Evolutionary conservation across 2,113 vertebrate genomes (phyloP), one percentile per base, ranked within the genome.

Genomic region (Pelmatolapia mariae): DNA sequence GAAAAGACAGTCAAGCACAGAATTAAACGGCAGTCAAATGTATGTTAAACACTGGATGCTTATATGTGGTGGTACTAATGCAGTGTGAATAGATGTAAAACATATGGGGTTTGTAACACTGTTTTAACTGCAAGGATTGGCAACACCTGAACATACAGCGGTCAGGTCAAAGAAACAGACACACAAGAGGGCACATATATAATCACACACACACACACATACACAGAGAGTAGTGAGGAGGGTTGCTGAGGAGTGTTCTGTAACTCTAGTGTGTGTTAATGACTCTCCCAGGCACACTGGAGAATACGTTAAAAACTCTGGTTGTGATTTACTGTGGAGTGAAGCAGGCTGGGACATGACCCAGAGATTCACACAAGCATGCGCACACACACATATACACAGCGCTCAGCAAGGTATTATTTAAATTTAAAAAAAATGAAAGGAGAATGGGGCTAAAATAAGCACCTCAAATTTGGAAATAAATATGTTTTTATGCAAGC

Each of bases 211-310:
- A 91, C 83, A 76, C 45, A 54, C 36, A 50, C 83, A 73, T 59
- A 12, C 71, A 71, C 59, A 31, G 12, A 78, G 45, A 78, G 26
- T 4, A 50, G 68, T 87, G 36, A 87, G 87, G 89, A 87, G 56
- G 85, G 93, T 91, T 89, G 85, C 90, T 80, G 91, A 94, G 89
- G 87, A 94, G 89, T 88, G 91, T 91, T 94, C 92, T 93, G 91
- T 93, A 95, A 94, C 94, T 94, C 93, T 88, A 94, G 89, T 89
- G 92, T 95, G 92, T 92, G 94, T 94, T 95, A 96, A 96, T 94
- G 93, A 94, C 94, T 96, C 95, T 96, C 93, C 84, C 90, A 91
- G 93, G 94, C 93, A 82, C 93, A 94, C 89, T 94, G 94, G 91
- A 93, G 94, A 90, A 91, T 93, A 95, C 87, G 87, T 89, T 95